Percentiles rank a stretch among this genome's conserved stretches.
Evolutionary conservation across 1,140 invertebrate species (phyloP).

Genomic region (Drosophila triauraria): DNA sequence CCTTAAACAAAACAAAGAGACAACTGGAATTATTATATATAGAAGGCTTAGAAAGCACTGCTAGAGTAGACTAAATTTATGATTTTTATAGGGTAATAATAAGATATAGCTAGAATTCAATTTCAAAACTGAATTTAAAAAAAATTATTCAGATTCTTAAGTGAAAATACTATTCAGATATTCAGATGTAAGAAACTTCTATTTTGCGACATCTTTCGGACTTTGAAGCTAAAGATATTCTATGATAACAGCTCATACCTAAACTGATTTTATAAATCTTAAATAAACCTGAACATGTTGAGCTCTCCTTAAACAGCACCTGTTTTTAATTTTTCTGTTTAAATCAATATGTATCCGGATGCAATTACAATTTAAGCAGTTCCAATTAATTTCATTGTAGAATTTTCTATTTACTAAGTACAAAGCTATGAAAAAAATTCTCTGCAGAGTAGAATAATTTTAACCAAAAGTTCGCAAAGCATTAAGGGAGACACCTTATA

Average conservation of each 20-base stretch:
- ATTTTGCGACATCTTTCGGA: neutral
- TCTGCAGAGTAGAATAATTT: neutral
- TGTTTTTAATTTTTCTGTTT: too few species aligned
- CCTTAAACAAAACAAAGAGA: conserved; percentile 18
- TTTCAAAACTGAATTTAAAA: neutral
- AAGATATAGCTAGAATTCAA: too few species aligned
- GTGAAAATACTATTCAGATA: neutral
- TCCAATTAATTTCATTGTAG: neutral
- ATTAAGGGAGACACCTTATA: neutral
- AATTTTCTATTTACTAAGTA: too few species aligned
- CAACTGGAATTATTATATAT: conserved; percentile 6
- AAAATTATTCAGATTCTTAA: neutral
- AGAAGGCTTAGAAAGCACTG: too few species aligned
- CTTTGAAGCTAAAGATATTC: neutral
- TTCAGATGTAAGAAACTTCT: neutral
- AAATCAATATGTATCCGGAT: too few species aligned
- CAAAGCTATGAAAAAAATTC: neutral
- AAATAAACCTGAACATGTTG: neutral
- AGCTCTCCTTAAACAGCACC: too few species aligned
- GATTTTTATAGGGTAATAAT: too few species aligned
- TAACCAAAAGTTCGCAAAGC: neutral
- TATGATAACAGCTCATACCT: too few species aligned
- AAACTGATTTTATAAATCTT: neutral
- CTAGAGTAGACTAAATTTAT: too few species aligned
- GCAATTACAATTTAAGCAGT: neutral